Percentiles rank a stretch among this genome's conserved stretches.
These are phyloP conservation scores for Melierax canorus DNA, from an alignment of 2,113 vertebrate genomes.

Conservation along the genomic window DNA sequence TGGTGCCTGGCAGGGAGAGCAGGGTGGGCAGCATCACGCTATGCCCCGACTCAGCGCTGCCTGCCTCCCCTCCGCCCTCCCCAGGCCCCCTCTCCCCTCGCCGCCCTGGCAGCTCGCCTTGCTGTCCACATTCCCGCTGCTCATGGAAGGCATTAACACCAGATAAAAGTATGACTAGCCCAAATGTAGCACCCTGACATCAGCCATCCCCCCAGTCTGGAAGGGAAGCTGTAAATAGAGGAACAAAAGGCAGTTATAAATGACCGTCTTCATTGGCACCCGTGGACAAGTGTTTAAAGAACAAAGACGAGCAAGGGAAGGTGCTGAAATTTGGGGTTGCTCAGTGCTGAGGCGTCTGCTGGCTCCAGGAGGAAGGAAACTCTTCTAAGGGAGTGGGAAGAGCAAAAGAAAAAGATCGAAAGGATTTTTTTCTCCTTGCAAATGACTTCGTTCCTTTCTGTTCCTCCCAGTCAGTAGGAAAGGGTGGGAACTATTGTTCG, in stretches of 20 bases:
- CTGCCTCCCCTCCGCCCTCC: not conserved
- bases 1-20: not conserved
- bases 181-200: constrained; percentile 59
- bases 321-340: not conserved
- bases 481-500: not conserved
- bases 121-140: not conserved
- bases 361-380: not conserved
- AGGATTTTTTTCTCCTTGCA: not conserved
- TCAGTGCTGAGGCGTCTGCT: not conserved
- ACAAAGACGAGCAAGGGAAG: not conserved
- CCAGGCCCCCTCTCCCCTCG: not conserved
- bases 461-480: not conserved
- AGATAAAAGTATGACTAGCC: constrained; percentile 6
- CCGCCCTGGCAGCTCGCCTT: not conserved
- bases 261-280: not conserved
- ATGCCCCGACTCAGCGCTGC: not conserved
- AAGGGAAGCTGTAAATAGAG: constrained; percentile 60
- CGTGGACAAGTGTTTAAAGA: not conserved
- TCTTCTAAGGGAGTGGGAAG: not conserved
- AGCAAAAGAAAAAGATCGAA: not conserved
- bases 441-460: not conserved
- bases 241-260: constrained; percentile 59
- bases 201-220: constrained; percentile 22
- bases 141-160: constrained; percentile 32
- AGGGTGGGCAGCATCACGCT: not conserved